Base-by-base conservation (phyloP, 2,888 invertebrate species). In the Bombyx huttoni region DNA sequence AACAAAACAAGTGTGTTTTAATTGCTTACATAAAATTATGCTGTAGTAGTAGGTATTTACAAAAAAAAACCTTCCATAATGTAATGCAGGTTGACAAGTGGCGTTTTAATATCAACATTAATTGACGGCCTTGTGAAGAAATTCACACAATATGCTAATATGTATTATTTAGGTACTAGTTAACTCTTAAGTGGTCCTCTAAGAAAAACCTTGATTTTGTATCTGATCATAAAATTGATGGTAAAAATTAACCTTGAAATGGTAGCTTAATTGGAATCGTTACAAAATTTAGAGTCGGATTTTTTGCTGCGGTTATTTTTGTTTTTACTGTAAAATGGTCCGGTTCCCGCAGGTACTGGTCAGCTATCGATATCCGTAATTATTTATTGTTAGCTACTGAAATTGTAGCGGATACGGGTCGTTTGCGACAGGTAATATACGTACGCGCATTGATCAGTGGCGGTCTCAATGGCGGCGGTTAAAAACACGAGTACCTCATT, bases 401-500 rank as follows among this genome's bases (percentile, higher is more conserved):
- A 77, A 74, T 78, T 74, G 73, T 76, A 73, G 78, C 86, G 86
- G 87, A 86, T 85, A 80, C 70, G 68, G 81, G 86, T 75, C 70
- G 79, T 85, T 87, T 81, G 82, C 75, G 79, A 81, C 80, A 75
- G 73, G 77, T 78, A 83, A 83, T 83, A 77, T 78, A 75, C 70
- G 72, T 72, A 73, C 62, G 68, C 77, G 78, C 79, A 79, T 77
- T 74, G 78, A 78, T 80, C 78, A 70, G 79, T 75, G 73, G 76
- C 68, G 64, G 71, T 70, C 73, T 69, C 68, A 7, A 40, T 40
- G 75, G 75, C 70, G 72, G 70, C 70, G 66, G 68, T 78, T 73
- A 80, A 83, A 82, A 86, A 84, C 79, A 73, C 78, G 68, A 78
- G 70, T 68, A 75, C 75, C 74, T 81, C 81, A 86, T 88, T 88